Evolutionary conservation across 2,797 vertebrate genomes (phyloP).

Genomic region (Diglossa cyanea): DNA sequence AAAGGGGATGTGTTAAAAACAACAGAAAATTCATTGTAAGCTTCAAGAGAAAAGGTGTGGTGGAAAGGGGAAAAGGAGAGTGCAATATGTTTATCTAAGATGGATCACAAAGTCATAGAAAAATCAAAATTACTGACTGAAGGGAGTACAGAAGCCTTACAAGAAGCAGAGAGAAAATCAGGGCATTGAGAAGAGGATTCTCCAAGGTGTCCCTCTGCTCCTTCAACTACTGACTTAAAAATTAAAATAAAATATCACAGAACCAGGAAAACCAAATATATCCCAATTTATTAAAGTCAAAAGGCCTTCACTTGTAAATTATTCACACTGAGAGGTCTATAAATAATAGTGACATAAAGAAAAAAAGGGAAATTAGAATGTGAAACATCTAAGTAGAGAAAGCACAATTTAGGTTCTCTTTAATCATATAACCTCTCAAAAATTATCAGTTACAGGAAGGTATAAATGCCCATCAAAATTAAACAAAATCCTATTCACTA

Average conservation of each 20-base stretch:
- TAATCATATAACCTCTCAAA: background rate
- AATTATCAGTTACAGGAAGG: background rate
- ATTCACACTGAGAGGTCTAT: background rate
- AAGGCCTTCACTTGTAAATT: background rate
- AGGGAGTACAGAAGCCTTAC: background rate
- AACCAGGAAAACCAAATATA: background rate
- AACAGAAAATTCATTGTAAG: background rate
- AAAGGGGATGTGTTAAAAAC: background rate
- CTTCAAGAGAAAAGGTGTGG: background rate
- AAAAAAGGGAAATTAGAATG: background rate
- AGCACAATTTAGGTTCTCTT: background rate
- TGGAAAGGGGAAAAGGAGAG: background rate
- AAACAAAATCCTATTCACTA: background rate
- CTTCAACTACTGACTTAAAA: background rate
- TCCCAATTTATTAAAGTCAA: background rate
- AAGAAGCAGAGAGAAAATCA: background rate
- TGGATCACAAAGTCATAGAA: background rate
- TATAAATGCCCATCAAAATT: background rate
- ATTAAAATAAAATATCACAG: background rate
- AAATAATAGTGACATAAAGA: background rate
- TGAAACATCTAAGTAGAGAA: background rate
- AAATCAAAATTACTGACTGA: background rate
- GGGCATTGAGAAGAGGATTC: background rate
- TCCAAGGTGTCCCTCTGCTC: background rate
- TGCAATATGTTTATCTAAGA: background rate